Conservation (phyloP, 1,140 invertebrate species). For the Microvelia longipes region DNA sequence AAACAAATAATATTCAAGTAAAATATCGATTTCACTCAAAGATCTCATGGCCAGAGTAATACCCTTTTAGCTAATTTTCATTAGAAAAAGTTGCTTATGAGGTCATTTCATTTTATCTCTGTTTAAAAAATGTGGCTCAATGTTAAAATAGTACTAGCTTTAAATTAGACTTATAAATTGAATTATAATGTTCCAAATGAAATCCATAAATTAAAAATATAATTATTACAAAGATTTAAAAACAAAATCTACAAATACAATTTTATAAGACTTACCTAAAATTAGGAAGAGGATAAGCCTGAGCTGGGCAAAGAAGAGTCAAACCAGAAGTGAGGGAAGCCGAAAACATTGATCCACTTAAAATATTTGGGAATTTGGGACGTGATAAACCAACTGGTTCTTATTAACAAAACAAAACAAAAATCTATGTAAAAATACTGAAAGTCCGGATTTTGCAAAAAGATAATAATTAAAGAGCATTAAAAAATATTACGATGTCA, state of each 20-base stretch:
- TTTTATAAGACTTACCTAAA: conserved; percentile 40
- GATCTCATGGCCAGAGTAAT: too few relatives aligned
- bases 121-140: too few relatives aligned
- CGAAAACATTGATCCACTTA: conserved; percentile 4
- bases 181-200: too few relatives aligned
- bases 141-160: neutral
- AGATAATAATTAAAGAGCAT: neutral
- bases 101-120: too few relatives aligned
- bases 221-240: neutral
- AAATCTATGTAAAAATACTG: conserved; percentile 33
- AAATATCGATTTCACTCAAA: too few relatives aligned
- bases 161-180: neutral
- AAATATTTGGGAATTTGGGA: conserved; percentile 34
- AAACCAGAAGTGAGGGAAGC: conserved; percentile 30
- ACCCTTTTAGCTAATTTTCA: too few relatives aligned
- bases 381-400: conserved; percentile 31
- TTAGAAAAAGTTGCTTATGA: too few relatives aligned
- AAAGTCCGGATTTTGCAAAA: conserved; percentile 30
- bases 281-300: conserved; percentile 47
- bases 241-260: neutral
- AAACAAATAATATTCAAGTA: too few relatives aligned
- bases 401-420: neutral
- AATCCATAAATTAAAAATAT: too few relatives aligned
- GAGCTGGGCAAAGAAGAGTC: conserved; percentile 45
- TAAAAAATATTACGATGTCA: too few relatives aligned